These are phyloP conservation scores for Alligator mississippiensis DNA, from an alignment of 2,113 vertebrate genomes.

Conservation along the genomic window DNA sequence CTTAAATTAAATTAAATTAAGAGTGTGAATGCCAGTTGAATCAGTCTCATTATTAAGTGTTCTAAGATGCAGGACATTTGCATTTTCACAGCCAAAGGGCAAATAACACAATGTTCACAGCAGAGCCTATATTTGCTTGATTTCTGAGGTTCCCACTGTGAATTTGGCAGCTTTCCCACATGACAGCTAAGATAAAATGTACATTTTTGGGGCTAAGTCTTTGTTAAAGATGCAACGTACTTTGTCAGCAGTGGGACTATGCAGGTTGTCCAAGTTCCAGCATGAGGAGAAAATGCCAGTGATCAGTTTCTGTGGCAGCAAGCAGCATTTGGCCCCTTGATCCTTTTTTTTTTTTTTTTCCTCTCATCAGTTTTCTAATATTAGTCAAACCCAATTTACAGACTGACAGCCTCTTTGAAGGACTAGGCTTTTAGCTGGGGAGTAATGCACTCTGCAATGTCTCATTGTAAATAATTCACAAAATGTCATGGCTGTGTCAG, in stretches of 20 bases:
- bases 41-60: background rate
- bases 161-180: background rate
- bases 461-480: slow-evolving; percentile 56
- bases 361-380: background rate
- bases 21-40: background rate
- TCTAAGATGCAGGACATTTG: background rate
- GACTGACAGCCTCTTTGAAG: background rate
- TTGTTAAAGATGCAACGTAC: slow-evolving; percentile 1
- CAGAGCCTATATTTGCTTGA: slow-evolving; percentile 1
- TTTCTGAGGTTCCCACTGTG: background rate
- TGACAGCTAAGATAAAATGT: background rate
- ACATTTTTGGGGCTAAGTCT: background rate
- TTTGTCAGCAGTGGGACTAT: background rate
- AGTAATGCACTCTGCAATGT: background rate
- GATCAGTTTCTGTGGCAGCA: background rate
- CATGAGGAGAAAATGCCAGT: background rate
- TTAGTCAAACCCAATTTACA: background rate
- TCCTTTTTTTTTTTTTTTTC: background rate
- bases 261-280: background rate
- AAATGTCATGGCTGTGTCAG: slow-evolving; percentile 13
- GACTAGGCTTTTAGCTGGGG: background rate
- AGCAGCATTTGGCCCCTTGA: background rate
- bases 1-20: background rate
- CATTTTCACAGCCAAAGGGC: slow-evolving; percentile 37
- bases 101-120: slow-evolving; percentile 22